phyloP scores from a whole-genome alignment of 2,113 vertebrate genomes.

The Cygnus buccinator region DNA sequence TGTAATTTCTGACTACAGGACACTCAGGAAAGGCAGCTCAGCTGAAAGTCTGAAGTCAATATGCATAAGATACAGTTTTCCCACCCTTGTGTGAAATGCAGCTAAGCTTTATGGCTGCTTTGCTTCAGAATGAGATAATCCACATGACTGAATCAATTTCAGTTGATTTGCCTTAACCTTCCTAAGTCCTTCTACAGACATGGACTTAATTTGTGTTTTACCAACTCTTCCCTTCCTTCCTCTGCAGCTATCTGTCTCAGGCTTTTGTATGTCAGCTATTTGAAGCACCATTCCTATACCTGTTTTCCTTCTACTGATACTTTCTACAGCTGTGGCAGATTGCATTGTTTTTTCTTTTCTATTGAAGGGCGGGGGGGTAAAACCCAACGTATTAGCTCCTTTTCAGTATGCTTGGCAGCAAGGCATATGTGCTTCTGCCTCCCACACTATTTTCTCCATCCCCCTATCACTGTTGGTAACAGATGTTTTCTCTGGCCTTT shows the following conservation, averaged over 20 bases:
- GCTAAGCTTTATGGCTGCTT: background rate
- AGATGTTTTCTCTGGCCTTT: constrained; percentile 57
- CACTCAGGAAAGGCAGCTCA: background rate
- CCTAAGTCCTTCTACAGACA: background rate
- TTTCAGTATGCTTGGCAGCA: constrained; percentile 33
- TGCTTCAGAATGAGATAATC: background rate
- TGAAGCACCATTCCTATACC: background rate
- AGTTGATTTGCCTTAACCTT: background rate
- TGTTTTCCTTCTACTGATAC: background rate
- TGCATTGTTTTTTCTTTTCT: constrained; percentile 36
- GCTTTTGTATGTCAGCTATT: background rate
- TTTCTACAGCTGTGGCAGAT: constrained; percentile 51
- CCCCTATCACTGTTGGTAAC: background rate
- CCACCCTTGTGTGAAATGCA: background rate
- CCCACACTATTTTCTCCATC: background rate
- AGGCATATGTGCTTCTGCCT: constrained; percentile 12
- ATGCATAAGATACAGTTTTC: background rate
- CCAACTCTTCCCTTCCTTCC: constrained; percentile 3
- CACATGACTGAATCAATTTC: background rate
- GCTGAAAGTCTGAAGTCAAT: background rate
- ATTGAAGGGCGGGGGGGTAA: background rate
- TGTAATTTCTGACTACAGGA: constrained; percentile 1
- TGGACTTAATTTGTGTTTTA: background rate
- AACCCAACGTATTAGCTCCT: background rate
- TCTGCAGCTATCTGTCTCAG: background rate